phyloP scores from a whole-genome alignment of 2,113 vertebrate genomes.

The Bubalus kerabau region DNA sequence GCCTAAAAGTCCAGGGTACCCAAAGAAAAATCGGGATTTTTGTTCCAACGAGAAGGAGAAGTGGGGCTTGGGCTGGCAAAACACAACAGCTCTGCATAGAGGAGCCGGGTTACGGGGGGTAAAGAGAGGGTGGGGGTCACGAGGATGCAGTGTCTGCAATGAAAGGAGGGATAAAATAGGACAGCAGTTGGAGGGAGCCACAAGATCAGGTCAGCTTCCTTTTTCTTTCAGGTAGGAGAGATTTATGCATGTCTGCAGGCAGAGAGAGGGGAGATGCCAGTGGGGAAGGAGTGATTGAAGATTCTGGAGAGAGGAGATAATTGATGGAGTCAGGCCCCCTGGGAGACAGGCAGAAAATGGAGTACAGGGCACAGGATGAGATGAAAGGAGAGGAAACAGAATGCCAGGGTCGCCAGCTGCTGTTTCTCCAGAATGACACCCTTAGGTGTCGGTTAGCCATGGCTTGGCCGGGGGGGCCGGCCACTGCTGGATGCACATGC shows the following conservation, averaged over 20 bases:
- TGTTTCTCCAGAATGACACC: background rate
- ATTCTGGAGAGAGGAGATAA: constrained; percentile 22
- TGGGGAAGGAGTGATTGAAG: constrained; percentile 17
- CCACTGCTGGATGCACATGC: accelerated
- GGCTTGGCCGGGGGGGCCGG: background rate
- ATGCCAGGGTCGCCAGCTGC: background rate
- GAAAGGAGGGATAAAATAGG: background rate
- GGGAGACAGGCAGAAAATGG: constrained; percentile 16
- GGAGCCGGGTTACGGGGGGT: background rate
- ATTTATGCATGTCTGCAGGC: background rate
- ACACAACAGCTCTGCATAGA: background rate
- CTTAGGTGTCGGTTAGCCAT: background rate
- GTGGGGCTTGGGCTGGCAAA: too few relatives aligned
- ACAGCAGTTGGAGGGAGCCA: background rate
- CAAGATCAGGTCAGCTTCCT: background rate
- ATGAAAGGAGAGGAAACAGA: background rate
- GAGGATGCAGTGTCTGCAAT: accelerated
- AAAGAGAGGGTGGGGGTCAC: accelerated
- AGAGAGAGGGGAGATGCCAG: background rate
- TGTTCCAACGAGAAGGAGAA: background rate
- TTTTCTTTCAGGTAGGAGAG: background rate
- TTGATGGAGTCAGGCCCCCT: constrained; percentile 1
- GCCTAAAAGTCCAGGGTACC: background rate
- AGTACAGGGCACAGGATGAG: background rate
- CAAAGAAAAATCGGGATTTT: background rate